Evolutionary conservation across 2,113 vertebrate species (phyloP).

Genomic region (Epinephelus cyanopodus): DNA sequence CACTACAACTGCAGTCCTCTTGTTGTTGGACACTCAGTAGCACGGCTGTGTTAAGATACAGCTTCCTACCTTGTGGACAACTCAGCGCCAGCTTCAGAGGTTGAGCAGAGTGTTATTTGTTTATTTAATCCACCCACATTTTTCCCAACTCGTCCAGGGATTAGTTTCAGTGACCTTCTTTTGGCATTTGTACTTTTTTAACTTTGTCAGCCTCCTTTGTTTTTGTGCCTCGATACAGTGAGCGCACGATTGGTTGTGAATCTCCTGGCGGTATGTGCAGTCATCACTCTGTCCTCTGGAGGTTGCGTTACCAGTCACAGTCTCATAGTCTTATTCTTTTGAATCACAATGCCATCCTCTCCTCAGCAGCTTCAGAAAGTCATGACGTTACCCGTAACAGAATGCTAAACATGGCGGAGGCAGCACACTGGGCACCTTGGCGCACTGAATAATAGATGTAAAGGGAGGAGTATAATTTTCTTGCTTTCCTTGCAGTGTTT

Average conservation of each 20-base stretch:
- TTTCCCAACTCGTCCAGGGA: background rate
- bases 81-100: background rate
- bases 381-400: conserved; percentile 30
- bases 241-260: background rate
- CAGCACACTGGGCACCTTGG: conserved; percentile 49
- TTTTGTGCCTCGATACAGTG: background rate
- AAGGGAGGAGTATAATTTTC: conserved; percentile 41
- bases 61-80: background rate
- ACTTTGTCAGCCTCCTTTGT: background rate
- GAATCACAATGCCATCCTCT: conserved; percentile 44
- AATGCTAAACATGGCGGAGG: conserved; percentile 42
- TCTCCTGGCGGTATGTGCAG: background rate
- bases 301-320: conserved; percentile 38
- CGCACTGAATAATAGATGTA: conserved; percentile 62
- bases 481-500: conserved; percentile 53
- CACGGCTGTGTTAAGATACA: background rate
- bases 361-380: conserved; percentile 45
- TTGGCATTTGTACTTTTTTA: background rate
- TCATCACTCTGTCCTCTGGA: conserved; percentile 43
- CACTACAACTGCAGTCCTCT: background rate
- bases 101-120: background rate
- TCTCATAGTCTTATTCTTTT: conserved; percentile 38
- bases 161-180: background rate
- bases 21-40: background rate
- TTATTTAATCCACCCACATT: too few relatives aligned